Evolutionary conservation across 2,113 vertebrate genomes (phyloP), one percentile per base, ranked within the genome.

Genomic region (Xiphophorus couchianus): DNA sequence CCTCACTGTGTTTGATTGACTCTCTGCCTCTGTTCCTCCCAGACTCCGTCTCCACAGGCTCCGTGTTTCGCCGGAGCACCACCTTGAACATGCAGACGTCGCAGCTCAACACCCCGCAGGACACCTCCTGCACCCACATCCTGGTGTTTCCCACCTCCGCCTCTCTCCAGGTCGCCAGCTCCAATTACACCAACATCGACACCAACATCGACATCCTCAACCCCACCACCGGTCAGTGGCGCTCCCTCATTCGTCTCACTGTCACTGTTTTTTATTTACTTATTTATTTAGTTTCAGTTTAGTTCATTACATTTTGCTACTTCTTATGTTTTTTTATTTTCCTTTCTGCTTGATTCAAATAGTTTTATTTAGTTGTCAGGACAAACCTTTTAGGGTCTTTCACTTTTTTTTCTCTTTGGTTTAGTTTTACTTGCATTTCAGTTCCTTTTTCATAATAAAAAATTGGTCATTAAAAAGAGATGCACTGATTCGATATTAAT

Each of bases 131-230:
- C 93, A 98, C 97, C 71, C 97, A 99, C 66, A 98, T 99, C 78
- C 94, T 99, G 61, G 97, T 99, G 84, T 99, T 99, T 81, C 97
- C 97, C 91, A 99, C 97, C 3, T 99, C 97, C 54, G 97, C 97
- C 9, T 96, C 94, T 19, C 97, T 98, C 84, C 97, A 98, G 90
- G 96, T 99, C 85, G 96, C 96, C 73, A 97, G 95, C 75, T 96
- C 96, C 4, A 96, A 94, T 91, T 93, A 96, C 96, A 84, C 89
- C 79, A 90, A 88, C 86, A 97, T 92, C n/a, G 91, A 99, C 93
- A 96, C 84, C 71, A 89, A 97, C 92, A 91, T 97, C 86, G 97
- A 98, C 69, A 94, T 98, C 88, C 98, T 98, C 62, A 98, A 98
- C 90, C 95, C 96, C 79, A 97, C 95, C 91, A 98, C 83, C 2